Conservation (phyloP, 2,113 vertebrate genomes). For the Phrynosoma blainvillii region DNA sequence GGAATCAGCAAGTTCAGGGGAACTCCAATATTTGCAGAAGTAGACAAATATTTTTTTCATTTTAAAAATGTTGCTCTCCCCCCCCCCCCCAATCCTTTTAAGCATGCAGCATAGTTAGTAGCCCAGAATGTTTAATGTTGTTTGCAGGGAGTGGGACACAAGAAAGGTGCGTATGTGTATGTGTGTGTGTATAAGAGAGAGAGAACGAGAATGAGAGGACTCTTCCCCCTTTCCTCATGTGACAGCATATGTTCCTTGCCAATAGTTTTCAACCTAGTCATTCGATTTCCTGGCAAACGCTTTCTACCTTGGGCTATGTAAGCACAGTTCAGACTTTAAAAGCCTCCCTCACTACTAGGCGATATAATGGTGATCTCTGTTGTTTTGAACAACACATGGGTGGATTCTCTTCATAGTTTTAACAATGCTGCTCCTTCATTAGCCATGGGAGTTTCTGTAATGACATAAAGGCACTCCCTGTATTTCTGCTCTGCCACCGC, state of each 20-base stretch:
- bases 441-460: neutral
- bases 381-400: neutral
- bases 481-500: neutral
- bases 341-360: slow-evolving; percentile 12
- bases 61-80: neutral
- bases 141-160: too few relatives aligned
- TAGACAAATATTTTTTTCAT: neutral
- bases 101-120: neutral
- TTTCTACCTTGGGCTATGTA: neutral
- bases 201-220: too few relatives aligned
- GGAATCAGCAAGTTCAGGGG: neutral
- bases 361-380: neutral
- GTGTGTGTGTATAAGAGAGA: neutral
- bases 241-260: neutral
- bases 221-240: neutral
- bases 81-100: neutral
- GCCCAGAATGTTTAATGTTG: neutral
- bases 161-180: neutral
- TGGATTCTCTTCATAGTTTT: neutral
- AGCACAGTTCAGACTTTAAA: neutral
- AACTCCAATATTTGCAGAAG: neutral
- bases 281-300: neutral
- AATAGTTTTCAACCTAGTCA: neutral
- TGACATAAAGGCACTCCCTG: neutral
- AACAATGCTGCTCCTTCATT: slow-evolving; percentile 11